A percentile compares a stretch with the other conserved stretches of the same genome.
These are phyloP conservation scores for Rhodinocichla rosea DNA, from an alignment of 2,113 vertebrate species.

Conservation along the genomic window DNA sequence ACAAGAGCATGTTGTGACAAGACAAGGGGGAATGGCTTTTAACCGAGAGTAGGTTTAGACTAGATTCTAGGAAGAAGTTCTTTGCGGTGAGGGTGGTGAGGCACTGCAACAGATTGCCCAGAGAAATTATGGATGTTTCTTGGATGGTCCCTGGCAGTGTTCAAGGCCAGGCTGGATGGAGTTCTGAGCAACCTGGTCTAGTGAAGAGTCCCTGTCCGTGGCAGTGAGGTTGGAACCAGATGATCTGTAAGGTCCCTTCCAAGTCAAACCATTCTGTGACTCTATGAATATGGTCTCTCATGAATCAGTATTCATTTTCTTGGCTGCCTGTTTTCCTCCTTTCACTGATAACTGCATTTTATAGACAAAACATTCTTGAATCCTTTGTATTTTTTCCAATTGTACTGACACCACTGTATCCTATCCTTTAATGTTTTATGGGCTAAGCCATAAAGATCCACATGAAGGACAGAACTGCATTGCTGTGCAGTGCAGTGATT, in stretches of 20 bases:
- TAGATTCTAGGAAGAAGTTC: neutral
- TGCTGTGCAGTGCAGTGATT: neutral
- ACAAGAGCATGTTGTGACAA: neutral
- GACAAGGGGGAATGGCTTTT: neutral
- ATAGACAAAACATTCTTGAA: neutral
- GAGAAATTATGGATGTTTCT: neutral
- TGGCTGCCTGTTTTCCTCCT: neutral
- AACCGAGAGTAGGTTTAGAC: neutral
- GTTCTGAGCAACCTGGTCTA: neutral
- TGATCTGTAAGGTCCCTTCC: accelerated
- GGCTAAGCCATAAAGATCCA: neutral
- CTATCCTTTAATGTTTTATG: neutral
- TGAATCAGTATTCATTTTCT: neutral
- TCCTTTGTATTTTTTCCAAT: neutral
- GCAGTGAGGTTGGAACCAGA: neutral
- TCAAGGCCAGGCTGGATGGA: neutral
- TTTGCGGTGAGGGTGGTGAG: neutral
- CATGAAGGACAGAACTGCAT: neutral
- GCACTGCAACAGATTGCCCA: neutral
- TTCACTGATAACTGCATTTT: neutral
- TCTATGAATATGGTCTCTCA: neutral
- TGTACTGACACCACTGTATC: neutral
- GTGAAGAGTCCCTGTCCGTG: neutral
- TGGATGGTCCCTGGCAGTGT: neutral
- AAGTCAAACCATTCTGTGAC: neutral